Evolutionary conservation across 92 coral and sea anemone species (phyloP), one percentile per base, ranked within the genome.

Genomic region (Scolanthus callimorphus): DNA sequence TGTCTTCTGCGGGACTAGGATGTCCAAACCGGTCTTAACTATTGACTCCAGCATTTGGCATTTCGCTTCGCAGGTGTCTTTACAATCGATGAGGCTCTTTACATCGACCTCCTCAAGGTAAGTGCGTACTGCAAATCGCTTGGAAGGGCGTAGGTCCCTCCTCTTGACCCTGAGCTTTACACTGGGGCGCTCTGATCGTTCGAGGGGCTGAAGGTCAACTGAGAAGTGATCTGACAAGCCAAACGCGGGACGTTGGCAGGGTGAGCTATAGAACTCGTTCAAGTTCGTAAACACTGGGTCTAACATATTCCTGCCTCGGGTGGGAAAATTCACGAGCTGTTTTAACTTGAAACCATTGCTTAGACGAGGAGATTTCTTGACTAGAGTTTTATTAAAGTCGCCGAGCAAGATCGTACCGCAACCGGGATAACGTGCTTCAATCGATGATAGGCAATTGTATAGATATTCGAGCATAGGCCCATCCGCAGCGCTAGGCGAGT

Each of bases 381-480:
- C 37, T 11, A 77, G 45, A n/a, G n/a, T n/a, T 17, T 47, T 51
- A 55, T 69, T 77, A 28, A 69, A 77, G 23, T 77, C 78, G 2
- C 84, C 84, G 3, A 66, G 52, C 17, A 57, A 1, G 43, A 39
- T 43, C 3, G 55, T 12, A 0, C 82, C 76, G 31, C 72, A 57
- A 57, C 61, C 51, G 13, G 78, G 49, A 49, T 20, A 69, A 1
- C 29, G 29, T 4, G 84, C 4, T 23, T 77, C 65, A 27, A 69
- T 29, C 6, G 11, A 19, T n/a, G 63, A 58, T 23, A 77, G 20
- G 34, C 70, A 48, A 11, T 29, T 44, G 23, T 6, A 19, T 28
- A 78, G 39, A 25, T 76, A 69, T 3, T 67, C 34, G 1, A 51
- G 12, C 4, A 69, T 34, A 0, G 28, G 15, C 4, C 63, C 11